Evolutionary conservation across 2,888 invertebrate genomes (phyloP).

Genomic region (Diarsia dahlii): DNA sequence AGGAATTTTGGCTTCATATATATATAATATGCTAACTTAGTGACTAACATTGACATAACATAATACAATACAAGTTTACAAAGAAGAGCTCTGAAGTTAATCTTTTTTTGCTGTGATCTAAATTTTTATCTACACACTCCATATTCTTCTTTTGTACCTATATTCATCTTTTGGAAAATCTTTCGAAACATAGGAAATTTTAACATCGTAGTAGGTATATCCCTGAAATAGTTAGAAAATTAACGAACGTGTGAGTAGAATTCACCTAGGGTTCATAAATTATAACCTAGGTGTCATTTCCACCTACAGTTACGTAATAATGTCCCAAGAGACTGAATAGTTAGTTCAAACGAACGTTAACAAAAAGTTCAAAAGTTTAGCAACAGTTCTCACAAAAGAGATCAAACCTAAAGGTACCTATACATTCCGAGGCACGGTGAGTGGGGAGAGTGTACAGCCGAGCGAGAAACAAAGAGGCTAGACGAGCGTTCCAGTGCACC

Average conservation of each 20-base stretch:
- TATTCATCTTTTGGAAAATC: background rate
- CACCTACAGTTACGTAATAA: too few species aligned
- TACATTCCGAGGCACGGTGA: background rate
- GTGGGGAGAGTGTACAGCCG: background rate
- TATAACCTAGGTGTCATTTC: background rate
- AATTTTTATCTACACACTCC: too few species aligned
- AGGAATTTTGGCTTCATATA: background rate
- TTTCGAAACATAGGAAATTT: background rate
- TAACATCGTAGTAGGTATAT: background rate
- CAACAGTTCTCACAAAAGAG: background rate
- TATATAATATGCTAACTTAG: background rate
- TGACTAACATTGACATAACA: too few species aligned
- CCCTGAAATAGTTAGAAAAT: background rate
- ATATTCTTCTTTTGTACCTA: background rate
- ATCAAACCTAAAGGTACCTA: background rate
- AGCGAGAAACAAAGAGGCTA: background rate
- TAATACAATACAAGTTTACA: too few species aligned
- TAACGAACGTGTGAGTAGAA: background rate
- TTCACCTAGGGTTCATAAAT: background rate
- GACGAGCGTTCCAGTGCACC: background rate
- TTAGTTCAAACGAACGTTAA: background rate
- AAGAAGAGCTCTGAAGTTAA: too few species aligned
- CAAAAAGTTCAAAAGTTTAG: background rate
- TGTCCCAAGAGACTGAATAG: background rate
- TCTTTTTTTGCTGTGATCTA: too few species aligned